Conservation (phyloP, 2,888 invertebrate species). For the Acleris laterana region DNA sequence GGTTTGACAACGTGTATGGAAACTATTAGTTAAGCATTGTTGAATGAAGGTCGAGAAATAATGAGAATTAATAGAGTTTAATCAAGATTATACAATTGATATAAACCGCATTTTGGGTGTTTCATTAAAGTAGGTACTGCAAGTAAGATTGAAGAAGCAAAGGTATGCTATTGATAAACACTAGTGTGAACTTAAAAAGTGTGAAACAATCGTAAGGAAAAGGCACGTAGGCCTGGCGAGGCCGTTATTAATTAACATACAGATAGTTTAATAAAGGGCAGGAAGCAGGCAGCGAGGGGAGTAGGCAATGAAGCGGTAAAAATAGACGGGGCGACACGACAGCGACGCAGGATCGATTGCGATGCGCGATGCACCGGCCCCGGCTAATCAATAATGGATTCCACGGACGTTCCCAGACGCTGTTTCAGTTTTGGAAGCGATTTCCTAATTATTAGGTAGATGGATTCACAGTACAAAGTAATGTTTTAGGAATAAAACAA, state of each 20-base stretch:
- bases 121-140: background rate
- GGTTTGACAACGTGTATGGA: slow-evolving; percentile 73
- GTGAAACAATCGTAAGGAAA: slow-evolving; percentile 69
- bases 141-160: background rate
- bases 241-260: slow-evolving; percentile 83
- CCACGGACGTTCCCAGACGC: slow-evolving; percentile 45
- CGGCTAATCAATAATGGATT: slow-evolving; percentile 76
- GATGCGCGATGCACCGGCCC: slow-evolving; percentile 69
- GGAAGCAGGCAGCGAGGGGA: slow-evolving; percentile 81
- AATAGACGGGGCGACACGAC: slow-evolving; percentile 80
- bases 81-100: slow-evolving; percentile 44
- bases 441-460: slow-evolving; percentile 5
- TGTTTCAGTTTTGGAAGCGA: slow-evolving; percentile 28
- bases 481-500: too few relatives aligned
- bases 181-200: slow-evolving; percentile 13
- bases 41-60: slow-evolving; percentile 77
- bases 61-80: slow-evolving; percentile 45
- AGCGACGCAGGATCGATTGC: slow-evolving; percentile 77
- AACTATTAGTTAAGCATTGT: slow-evolving; percentile 77
- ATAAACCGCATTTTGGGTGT: background rate
- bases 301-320: slow-evolving; percentile 84
- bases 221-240: slow-evolving; percentile 68
- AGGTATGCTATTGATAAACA: slow-evolving; percentile 6
- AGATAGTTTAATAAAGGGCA: slow-evolving; percentile 84
- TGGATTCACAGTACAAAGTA: too few relatives aligned